Conservation (phyloP, 2,797 vertebrate genomes). For the Eulemur mongoz region DNA sequence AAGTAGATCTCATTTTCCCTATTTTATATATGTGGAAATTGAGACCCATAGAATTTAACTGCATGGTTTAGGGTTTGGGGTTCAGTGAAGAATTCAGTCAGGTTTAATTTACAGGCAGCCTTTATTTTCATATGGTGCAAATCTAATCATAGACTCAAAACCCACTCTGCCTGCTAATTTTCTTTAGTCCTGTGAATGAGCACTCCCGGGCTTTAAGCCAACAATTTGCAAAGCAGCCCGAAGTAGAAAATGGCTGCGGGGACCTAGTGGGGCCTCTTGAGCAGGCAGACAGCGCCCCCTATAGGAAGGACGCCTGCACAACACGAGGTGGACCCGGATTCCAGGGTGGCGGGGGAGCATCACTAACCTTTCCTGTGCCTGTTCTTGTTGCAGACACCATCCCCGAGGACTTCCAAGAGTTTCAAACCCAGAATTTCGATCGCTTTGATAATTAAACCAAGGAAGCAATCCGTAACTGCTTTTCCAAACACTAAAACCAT, state of each 20-base stretch:
- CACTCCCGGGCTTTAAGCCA: slow-evolving; percentile 8
- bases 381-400: slow-evolving; percentile 93
- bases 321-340: accelerated
- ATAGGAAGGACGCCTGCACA: background rate
- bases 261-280: background rate
- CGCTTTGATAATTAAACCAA: slow-evolving; percentile 87
- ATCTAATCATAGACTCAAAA: slow-evolving; percentile 47
- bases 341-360: background rate
- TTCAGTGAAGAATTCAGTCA: slow-evolving; percentile 30
- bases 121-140: slow-evolving; percentile 41
- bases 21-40: slow-evolving; percentile 39
- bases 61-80: slow-evolving; percentile 5
- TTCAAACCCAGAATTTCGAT: slow-evolving; percentile 92
- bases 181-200: slow-evolving; percentile 9
- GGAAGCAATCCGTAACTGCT: slow-evolving; percentile 69
- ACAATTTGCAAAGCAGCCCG: background rate
- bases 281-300: slow-evolving; percentile 9
- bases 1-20: background rate
- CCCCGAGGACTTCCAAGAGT: slow-evolving; percentile 98
- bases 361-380: slow-evolving; percentile 21
- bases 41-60: slow-evolving; percentile 35
- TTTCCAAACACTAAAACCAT: slow-evolving; percentile 77
- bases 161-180: slow-evolving; percentile 48
- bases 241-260: background rate
- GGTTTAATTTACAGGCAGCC: slow-evolving; percentile 45